Conservation (phyloP, 2,113 vertebrate genomes). For the Ceratotherium simum region DNA sequence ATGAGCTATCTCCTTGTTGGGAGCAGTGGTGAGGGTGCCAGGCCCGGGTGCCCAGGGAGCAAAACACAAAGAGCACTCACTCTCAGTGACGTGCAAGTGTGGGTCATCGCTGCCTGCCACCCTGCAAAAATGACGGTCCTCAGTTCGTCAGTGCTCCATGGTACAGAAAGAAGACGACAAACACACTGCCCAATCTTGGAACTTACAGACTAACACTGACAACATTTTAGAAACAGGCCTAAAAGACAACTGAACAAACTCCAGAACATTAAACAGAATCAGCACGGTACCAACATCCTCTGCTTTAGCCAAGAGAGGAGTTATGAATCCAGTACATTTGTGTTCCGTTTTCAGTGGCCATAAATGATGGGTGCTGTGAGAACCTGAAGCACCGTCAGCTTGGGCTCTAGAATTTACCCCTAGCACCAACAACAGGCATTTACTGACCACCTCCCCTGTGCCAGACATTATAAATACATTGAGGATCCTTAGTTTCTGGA, state of each 20-base stretch:
- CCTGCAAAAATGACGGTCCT: not conserved
- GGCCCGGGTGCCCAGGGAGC: not conserved
- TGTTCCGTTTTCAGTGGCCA: accelerated
- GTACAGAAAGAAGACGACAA: not conserved
- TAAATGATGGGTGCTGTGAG: not conserved
- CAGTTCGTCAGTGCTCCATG: accelerated
- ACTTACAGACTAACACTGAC: not conserved
- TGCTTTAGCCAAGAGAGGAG: not conserved
- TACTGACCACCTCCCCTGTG: not conserved
- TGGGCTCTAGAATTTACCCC: not conserved
- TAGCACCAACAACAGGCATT: not conserved
- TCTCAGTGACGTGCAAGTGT: too few relatives aligned
- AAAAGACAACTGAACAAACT: not conserved
- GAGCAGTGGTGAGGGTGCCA: too few relatives aligned
- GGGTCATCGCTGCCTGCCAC: accelerated
- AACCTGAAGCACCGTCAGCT: not conserved
- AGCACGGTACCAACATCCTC: not conserved
- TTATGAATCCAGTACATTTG: accelerated
- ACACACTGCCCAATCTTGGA: accelerated
- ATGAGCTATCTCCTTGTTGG: not conserved
- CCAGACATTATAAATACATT: accelerated
- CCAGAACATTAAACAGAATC: not conserved
- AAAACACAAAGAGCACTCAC: not conserved
- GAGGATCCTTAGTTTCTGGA: not conserved
- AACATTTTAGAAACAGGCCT: not conserved